These are phyloP conservation scores for Chelidonichthys spinosus DNA, from an alignment of 2,797 vertebrate genomes.

Conservation along the genomic window DNA sequence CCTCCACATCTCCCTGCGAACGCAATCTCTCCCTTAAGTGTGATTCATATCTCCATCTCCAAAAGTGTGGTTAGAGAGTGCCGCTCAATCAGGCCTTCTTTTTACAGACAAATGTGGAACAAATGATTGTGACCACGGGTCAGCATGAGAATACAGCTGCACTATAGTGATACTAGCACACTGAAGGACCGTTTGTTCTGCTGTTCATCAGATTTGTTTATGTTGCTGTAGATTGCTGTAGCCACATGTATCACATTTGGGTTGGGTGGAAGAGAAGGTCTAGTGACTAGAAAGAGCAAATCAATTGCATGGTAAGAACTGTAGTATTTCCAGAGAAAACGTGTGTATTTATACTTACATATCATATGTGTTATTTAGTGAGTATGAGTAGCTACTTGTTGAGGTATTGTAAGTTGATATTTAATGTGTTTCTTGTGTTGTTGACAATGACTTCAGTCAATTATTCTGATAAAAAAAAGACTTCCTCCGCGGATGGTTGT, in stretches of 20 bases:
- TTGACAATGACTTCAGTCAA: background rate
- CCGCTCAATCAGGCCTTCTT: slow-evolving; percentile 13
- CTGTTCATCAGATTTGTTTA: background rate
- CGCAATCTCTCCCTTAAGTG: slow-evolving; percentile 33
- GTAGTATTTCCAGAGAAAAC: background rate
- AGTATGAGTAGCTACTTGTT: background rate
- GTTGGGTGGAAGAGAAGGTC: background rate
- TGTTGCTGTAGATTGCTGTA: slow-evolving; percentile 6
- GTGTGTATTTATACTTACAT: background rate
- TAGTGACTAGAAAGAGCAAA: background rate
- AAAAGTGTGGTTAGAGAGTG: slow-evolving; percentile 23
- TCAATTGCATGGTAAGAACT: background rate
- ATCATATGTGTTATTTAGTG: background rate
- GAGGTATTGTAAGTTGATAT: background rate
- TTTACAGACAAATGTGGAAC: slow-evolving; percentile 10
- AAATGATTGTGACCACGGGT: slow-evolving; percentile 13
- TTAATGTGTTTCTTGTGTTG: background rate
- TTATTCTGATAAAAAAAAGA: background rate
- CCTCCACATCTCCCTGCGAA: slow-evolving; percentile 14
- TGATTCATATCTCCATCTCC: slow-evolving; percentile 40
- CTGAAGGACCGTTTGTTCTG: slow-evolving; percentile 18
- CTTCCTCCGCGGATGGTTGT: background rate
- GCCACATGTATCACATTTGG: background rate
- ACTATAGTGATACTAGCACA: slow-evolving; percentile 11
- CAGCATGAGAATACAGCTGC: slow-evolving; percentile 16